Evolutionary conservation across 2,888 invertebrate genomes (phyloP), one percentile per base, ranked within the genome.

Genomic region (Bruchidius siliquastri): DNA sequence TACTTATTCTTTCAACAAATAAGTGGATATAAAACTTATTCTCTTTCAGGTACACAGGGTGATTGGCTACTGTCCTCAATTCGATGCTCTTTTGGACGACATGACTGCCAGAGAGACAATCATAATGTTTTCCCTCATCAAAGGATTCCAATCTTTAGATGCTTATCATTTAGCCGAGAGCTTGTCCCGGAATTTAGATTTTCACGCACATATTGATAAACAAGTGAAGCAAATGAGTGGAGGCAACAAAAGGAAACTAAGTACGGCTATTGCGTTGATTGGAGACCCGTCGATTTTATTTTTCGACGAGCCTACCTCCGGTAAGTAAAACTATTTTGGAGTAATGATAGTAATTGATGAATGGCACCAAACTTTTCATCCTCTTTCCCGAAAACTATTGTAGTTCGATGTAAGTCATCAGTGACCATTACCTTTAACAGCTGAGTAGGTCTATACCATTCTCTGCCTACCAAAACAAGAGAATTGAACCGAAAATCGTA

Each of bases 1-100:
- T n/a, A n/a, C n/a, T n/a, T n/a, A n/a, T n/a, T n/a, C n/a, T n/a
- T n/a, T n/a, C n/a, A n/a, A n/a, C n/a, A n/a, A n/a, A n/a, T n/a
- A n/a, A n/a, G n/a, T n/a, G n/a, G n/a, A n/a, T n/a, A n/a, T n/a
- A n/a, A n/a, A n/a, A n/a, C n/a, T n/a, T 13, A 13, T 49, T 49
- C 1, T 21, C 0, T 68, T 68, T 13, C 68, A 68, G 71, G 90
- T 92, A 0, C 90, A 92, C 77, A 87, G 90, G 79, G 88, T 88
- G 78, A 84, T 85, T 18, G 87, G 90, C 2, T 90, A 90, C 80
- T 90, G 90, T 81, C 90, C 90, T 0, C 90, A 90, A 78, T 90
- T 90, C 79, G 89, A 90, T 80, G 90, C 89, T 0, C 81, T 90
- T 21, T 84, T 90, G 69, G 88, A 89, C 75, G 88, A 89, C 78